These are phyloP conservation scores for Collichthys lucidus DNA, from an alignment of 2,113 vertebrate genomes.

Conservation along the genomic window DNA sequence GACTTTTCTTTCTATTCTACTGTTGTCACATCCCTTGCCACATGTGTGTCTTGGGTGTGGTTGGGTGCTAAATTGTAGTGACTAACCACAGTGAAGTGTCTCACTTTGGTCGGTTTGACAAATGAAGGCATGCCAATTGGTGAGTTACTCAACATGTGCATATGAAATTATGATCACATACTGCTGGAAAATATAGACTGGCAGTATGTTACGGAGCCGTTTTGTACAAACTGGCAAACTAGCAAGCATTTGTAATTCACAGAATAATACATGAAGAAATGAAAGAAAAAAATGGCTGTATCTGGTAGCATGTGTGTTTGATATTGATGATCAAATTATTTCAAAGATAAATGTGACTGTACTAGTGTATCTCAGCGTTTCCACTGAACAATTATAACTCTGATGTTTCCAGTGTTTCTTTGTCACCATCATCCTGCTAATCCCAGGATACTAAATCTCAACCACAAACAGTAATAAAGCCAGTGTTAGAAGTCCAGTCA, in stretches of 20 bases:
- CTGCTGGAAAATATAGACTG: background rate
- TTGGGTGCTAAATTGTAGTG: background rate
- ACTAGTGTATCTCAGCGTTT: too few relatives aligned
- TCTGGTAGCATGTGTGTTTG: too few relatives aligned
- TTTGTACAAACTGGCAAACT: too few relatives aligned
- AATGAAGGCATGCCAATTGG: background rate
- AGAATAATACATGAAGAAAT: too few relatives aligned
- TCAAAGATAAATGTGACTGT: too few relatives aligned
- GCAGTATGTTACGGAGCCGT: too few relatives aligned
- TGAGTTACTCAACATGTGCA: background rate
- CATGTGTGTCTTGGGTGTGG: background rate
- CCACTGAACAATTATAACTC: too few relatives aligned
- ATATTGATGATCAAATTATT: too few relatives aligned
- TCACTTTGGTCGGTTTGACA: background rate
- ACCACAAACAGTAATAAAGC: background rate
- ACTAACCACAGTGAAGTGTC: background rate
- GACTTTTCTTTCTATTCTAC: background rate
- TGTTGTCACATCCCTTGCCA: background rate
- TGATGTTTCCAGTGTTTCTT: too few relatives aligned
- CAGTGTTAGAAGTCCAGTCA: background rate
- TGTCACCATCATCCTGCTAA: too few relatives aligned
- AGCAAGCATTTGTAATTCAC: too few relatives aligned
- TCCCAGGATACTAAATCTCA: background rate
- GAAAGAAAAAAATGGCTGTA: too few relatives aligned
- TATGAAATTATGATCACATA: background rate